A percentile compares a stretch with the other conserved stretches of the same genome.
Evolutionary conservation across 2,113 vertebrate genomes (phyloP).

Genomic region (Larimichthys polyactis): DNA sequence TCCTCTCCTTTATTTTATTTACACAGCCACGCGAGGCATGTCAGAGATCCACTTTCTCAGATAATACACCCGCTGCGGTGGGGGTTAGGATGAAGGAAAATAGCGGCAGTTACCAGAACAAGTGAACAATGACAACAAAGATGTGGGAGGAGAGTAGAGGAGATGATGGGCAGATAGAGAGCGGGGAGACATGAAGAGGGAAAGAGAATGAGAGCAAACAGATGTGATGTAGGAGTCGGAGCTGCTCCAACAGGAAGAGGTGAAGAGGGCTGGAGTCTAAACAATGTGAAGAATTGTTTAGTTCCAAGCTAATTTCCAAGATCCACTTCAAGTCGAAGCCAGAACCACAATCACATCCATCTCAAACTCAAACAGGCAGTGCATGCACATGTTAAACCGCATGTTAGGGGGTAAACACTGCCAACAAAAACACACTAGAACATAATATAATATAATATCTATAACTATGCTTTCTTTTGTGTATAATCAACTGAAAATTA

Average conservation of each 20-base stretch:
- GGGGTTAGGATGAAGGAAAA: not conserved
- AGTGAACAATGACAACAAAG: slow-evolving; percentile 20
- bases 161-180: slow-evolving; percentile 6
- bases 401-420: not conserved
- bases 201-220: not conserved
- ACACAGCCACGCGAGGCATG: slow-evolving; percentile 21
- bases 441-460: too few relatives aligned
- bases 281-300: not conserved
- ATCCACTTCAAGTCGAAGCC: not conserved
- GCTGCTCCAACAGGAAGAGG: not conserved
- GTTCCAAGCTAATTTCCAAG: not conserved
- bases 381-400: not conserved
- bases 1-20: slow-evolving; percentile 43
- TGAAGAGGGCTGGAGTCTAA: not conserved
- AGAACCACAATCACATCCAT: not conserved
- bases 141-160: slow-evolving; percentile 5
- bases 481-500: too few relatives aligned
- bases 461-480: too few relatives aligned
- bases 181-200: not conserved
- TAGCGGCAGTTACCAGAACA: slow-evolving; percentile 16
- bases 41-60: slow-evolving; percentile 45
- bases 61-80: slow-evolving; percentile 31
- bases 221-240: not conserved
- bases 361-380: not conserved
- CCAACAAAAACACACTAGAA: too few relatives aligned